A percentile compares a stretch with the other conserved stretches of the same genome.
These are phyloP conservation scores for Propithecus coquereli DNA, from an alignment of 2,113 vertebrate species.

Conservation along the genomic window DNA sequence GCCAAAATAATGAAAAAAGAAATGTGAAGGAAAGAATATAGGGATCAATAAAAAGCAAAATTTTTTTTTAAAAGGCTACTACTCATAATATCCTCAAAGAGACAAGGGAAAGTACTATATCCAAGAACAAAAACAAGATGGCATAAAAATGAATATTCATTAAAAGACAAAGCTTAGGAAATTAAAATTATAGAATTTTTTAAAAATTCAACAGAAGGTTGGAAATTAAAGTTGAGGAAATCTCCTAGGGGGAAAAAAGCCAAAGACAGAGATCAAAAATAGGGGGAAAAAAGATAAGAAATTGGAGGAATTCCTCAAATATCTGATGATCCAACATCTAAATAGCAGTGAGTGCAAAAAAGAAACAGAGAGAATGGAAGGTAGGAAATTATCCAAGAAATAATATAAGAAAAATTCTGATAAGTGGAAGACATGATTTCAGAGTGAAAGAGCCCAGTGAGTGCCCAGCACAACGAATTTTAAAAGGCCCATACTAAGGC, in stretches of 20 bases:
- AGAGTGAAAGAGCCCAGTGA: not conserved
- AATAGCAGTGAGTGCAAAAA: not conserved
- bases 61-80: not conserved
- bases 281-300: not conserved
- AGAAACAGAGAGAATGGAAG: not conserved
- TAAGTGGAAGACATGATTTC: constrained; percentile 15
- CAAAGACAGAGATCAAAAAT: not conserved
- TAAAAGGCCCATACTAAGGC: not conserved
- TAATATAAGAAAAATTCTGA: not conserved
- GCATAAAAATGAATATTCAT: not conserved
- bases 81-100: not conserved
- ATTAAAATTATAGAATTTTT: not conserved
- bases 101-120: not conserved
- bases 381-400: not conserved
- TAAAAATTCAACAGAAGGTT: not conserved
- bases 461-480: not conserved
- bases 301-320: not conserved
- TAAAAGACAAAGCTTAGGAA: constrained; percentile 1
- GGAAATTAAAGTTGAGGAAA: not conserved
- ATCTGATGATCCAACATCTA: not conserved
- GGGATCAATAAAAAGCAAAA: not conserved
- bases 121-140: constrained; percentile 4
- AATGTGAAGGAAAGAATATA: not conserved
- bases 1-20: not conserved
- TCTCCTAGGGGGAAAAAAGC: not conserved